Evolutionary conservation across 2,113 vertebrate genomes (phyloP), one percentile per base, ranked within the genome.

Genomic region (Eurypyga helias): DNA sequence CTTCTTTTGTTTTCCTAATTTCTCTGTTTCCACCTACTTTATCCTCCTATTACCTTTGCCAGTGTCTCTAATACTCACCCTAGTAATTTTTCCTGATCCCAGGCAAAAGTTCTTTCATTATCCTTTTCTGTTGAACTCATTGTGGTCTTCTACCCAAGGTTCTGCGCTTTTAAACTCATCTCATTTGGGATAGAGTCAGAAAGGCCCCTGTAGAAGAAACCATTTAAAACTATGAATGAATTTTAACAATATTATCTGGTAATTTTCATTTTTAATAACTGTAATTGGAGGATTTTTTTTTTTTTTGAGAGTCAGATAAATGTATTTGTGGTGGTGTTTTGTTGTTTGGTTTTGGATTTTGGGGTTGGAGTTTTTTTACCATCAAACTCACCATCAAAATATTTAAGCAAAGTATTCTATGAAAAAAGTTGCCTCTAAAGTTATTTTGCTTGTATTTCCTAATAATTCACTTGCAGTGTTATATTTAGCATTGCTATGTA

Each of bases 171-270:
- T 80, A 58, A 76, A 65, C 11, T 58, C 45, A 13, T 4, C 8
- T 88, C 9, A 0, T 10, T 87, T 23, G 9, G 6, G 26, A 17
- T 25, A 14, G 2, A 54, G 8, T 38, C 9, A 14, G 14, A 28
- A 83, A 92, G 24, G 7, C 6, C 8, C 11, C 21, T 33, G 4
- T 7, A 19, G 18, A 76, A 69, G 4, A 43, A 85, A 51, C 1
- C 0, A 31, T 6, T 67, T 55, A 2, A 20, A 21, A 45, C 1
- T 6, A n/a, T 17, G 13, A 17, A 4, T 51, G 9, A 24, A 73
- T 36, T 17, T 23, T 12, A 57, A 17, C 8, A 60, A 76, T 23
- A 2, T 0, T 28, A 9, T 10, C 2, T 34, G 6, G 8, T 17
- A 28, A 17, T 34, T 78, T 49, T 33, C 25, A 15, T 52, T 34